Evolutionary conservation across 1,140 invertebrate genomes (phyloP).

Genomic region (Nixonia krombeini): DNA sequence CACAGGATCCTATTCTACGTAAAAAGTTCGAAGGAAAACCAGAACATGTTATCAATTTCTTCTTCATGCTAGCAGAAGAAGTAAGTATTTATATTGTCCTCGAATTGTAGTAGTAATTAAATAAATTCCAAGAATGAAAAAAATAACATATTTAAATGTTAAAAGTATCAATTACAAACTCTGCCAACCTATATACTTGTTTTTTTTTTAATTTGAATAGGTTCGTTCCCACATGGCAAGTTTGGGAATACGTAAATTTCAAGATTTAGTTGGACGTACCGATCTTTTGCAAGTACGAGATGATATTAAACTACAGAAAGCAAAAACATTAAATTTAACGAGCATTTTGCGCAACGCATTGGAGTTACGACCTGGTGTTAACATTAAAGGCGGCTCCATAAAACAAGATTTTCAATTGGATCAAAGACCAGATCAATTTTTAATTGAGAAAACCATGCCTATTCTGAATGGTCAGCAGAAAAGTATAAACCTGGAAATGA

Average conservation of each 20-base stretch:
- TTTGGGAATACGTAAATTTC: slow-evolving; percentile 89
- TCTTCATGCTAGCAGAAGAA: slow-evolving; percentile 98
- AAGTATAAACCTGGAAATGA: slow-evolving; percentile 82
- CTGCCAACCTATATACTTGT: too few relatives aligned
- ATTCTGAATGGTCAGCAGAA: slow-evolving; percentile 82
- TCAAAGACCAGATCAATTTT: slow-evolving; percentile 87
- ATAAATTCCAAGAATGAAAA: too few relatives aligned
- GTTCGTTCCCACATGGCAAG: slow-evolving; percentile 90
- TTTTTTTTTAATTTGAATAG: too few relatives aligned
- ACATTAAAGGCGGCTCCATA: slow-evolving; percentile 92
- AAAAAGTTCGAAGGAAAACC: slow-evolving; percentile 98
- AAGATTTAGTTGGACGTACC: slow-evolving; percentile 95
- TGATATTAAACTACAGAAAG: slow-evolving; percentile 78
- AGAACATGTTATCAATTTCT: slow-evolving; percentile 97
- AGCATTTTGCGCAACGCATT: slow-evolving; percentile 91
- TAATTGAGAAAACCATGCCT: slow-evolving; percentile 82
- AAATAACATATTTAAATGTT: too few relatives aligned
- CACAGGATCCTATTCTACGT: slow-evolving; percentile 94
- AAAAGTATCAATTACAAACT: too few relatives aligned
- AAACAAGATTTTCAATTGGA: slow-evolving; percentile 93
- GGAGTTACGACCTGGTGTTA: slow-evolving; percentile 89
- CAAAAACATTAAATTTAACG: slow-evolving; percentile 87
- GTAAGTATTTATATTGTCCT: slow-evolving; percentile 76
- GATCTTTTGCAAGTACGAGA: slow-evolving; percentile 83
- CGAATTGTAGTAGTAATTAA: too few relatives aligned